Percentiles rank a stretch among this genome's conserved stretches.
Evolutionary conservation across 2,888 invertebrate species (phyloP).

Genomic region (Drosophila aldrichi): DNA sequence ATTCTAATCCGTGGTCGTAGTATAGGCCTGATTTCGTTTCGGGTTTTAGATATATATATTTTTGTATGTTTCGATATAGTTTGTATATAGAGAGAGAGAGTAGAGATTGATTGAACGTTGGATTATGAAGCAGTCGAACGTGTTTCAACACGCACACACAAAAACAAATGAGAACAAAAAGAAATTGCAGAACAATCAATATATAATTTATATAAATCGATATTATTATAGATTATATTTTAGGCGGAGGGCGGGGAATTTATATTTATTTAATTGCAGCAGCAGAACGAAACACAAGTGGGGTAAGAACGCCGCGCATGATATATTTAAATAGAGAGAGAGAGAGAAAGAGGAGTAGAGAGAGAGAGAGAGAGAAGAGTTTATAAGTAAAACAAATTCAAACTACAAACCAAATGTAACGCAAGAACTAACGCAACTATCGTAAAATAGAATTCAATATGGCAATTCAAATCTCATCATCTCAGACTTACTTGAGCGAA

Average conservation of each 20-base stretch:
- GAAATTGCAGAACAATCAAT: slow-evolving; percentile 9
- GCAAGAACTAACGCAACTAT: slow-evolving; percentile 24
- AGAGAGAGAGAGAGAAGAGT: slow-evolving; percentile 28
- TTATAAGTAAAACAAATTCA: slow-evolving; percentile 42
- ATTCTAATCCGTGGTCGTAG: slow-evolving; percentile 96
- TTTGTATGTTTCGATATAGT: slow-evolving; percentile 17
- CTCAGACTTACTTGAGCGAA: slow-evolving; percentile 92
- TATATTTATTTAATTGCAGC: slow-evolving; percentile 18
- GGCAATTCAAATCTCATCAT: background rate
- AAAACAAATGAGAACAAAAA: slow-evolving; percentile 13
- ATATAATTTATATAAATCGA: slow-evolving; percentile 6
- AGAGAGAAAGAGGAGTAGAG: slow-evolving; percentile 24
- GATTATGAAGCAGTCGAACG: slow-evolving; percentile 25
- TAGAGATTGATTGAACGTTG: slow-evolving; percentile 9
- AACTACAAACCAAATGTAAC: slow-evolving; percentile 47
- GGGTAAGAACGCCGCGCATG: slow-evolving; percentile 24
- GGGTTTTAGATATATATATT: slow-evolving; percentile 29
- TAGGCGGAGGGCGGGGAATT: background rate
- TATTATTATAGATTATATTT: slow-evolving; percentile 10
- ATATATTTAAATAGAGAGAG: slow-evolving; percentile 13
- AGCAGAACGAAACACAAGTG: slow-evolving; percentile 27
- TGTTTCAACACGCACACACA: slow-evolving; percentile 48
- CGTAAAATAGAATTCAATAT: background rate
- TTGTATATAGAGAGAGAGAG: slow-evolving; percentile 29
- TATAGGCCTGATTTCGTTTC: slow-evolving; percentile 88